A percentile compares a stretch with the other conserved stretches of the same genome.
These are phyloP conservation scores for Drosophila kuntzei DNA, from an alignment of 2,888 invertebrate species.

Conservation along the genomic window DNA sequence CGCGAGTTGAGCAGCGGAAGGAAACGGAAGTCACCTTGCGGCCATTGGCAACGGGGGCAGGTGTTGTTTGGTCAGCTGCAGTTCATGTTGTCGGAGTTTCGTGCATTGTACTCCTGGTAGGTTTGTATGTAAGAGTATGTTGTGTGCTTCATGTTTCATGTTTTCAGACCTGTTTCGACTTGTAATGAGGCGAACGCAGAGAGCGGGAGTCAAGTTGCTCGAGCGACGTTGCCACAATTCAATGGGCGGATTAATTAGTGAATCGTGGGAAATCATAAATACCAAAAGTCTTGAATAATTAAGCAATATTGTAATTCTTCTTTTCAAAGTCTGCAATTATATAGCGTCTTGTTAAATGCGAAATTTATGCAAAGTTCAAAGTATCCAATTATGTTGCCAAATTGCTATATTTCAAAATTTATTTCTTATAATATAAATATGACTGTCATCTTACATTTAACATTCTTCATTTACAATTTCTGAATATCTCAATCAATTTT, in stretches of 20 bases:
- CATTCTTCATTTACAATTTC: too few relatives aligned
- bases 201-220: constrained; percentile 19
- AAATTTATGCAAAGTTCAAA: too few relatives aligned
- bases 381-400: too few relatives aligned
- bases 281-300: constrained; percentile 1
- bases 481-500: too few relatives aligned
- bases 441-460: too few relatives aligned
- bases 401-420: too few relatives aligned
- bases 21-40: constrained; percentile 77
- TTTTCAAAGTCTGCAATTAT: background rate
- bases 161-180: constrained; percentile 31
- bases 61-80: constrained; percentile 77
- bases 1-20: constrained; percentile 59
- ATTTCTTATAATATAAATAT: too few relatives aligned
- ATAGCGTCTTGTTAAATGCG: background rate
- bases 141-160: constrained; percentile 36
- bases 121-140: background rate
- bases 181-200: constrained; percentile 13
- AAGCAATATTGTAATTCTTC: background rate
- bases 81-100: constrained; percentile 33
- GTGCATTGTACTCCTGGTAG: constrained; percentile 15
- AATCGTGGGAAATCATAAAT: constrained; percentile 19
- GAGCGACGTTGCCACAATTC: constrained; percentile 50
- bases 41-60: constrained; percentile 59
- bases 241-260: constrained; percentile 45